A percentile compares a stretch with the other conserved stretches of the same genome.
Evolutionary conservation across 2,888 invertebrate genomes (phyloP).

Genomic region (Lithosia quadra): DNA sequence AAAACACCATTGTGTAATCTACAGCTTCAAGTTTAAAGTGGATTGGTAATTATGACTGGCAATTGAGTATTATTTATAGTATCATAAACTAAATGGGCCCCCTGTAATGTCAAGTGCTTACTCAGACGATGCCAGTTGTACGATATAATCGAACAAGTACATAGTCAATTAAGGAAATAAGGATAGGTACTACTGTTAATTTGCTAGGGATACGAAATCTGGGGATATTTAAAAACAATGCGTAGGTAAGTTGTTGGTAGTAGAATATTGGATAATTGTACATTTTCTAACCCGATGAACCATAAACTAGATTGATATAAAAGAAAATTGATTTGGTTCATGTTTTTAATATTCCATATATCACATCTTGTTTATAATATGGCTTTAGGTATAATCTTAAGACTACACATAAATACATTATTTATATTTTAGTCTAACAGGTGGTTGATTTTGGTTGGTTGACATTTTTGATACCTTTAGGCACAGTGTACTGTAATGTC

Average conservation of each 20-base stretch:
- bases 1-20: neutral
- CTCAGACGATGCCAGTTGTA: slow-evolving; percentile 25
- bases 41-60: slow-evolving; percentile 15
- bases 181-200: neutral
- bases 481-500: too few relatives aligned
- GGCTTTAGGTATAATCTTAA: too few relatives aligned
- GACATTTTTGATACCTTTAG: too few relatives aligned
- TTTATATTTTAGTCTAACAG: too few relatives aligned
- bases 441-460: too few relatives aligned
- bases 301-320: too few relatives aligned
- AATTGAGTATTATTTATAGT: slow-evolving; percentile 34
- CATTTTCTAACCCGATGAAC: neutral
- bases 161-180: neutral
- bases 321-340: too few relatives aligned
- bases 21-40: slow-evolving; percentile 4
- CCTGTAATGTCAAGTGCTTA: slow-evolving; percentile 31
- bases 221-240: too few relatives aligned
- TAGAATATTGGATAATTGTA: neutral
- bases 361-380: too few relatives aligned
- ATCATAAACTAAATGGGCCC: slow-evolving; percentile 33
- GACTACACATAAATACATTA: too few relatives aligned
- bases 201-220: too few relatives aligned
- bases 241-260: neutral
- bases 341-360: too few relatives aligned
- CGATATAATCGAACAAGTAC: neutral